Evolutionary conservation across 2,888 invertebrate genomes (phyloP), one percentile per base, ranked within the genome.

Genomic region (Erebia ligea): DNA sequence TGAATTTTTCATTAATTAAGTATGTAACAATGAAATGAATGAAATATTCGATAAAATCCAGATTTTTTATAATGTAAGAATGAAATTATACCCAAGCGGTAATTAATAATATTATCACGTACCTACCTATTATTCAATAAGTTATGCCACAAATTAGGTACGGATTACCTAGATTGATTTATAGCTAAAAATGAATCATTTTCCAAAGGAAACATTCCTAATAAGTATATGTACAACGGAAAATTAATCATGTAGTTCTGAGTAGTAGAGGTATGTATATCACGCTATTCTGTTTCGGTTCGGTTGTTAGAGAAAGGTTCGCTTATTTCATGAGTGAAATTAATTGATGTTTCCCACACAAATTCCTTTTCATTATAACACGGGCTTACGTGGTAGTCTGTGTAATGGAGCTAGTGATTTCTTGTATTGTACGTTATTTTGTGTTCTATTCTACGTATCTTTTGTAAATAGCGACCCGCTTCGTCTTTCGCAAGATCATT

Each of bases 251-350:
- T 50, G 52, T 68, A 68, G 67, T 70, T 70, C 67, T 56, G 25
- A 72, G 68, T 67, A 59, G 70, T 66, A 54, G 19, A 42, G 68
- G 65, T 62, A 66, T n/a, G n/a, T 62, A 58, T 58, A 75, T 70
- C 75, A 75, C 75, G 73, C 75, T 62, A 75, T 69, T 67, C 70
- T 68, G 71, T 61, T 72, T 67, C 73, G 73, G 73, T 75, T 73
- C 75, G 75, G 69, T 73, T 68, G 73, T 62, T 70, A 73, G 75
- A 70, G 72, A 75, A 73, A 75, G 75, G 73, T 72, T 68, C 64
- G 73, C 61, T 69, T 68, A 72, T 73, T 69, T 70, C 73, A 72
- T 65, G 59, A 72, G 73, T 70, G 75, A 73, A 75, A 73, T 75
- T 75, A 73, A 73, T 71, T 69, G 75, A 65, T 70, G 68, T 68